These are phyloP conservation scores for Notiomystis cincta DNA, from an alignment of 2,113 vertebrate species.

Conservation along the genomic window DNA sequence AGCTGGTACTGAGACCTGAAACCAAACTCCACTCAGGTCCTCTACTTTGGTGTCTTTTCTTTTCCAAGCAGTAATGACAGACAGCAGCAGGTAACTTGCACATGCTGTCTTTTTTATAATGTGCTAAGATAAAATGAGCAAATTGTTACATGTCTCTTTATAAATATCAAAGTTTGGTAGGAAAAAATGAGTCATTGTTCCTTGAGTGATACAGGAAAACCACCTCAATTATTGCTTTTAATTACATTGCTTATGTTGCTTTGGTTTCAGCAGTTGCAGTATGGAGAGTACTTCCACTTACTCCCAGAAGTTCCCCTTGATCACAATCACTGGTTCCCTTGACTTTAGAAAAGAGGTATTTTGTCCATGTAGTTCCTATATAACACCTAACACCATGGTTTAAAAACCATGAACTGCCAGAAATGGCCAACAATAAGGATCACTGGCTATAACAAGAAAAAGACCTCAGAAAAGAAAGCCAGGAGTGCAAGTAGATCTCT, in stretches of 20 bases:
- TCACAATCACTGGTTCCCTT: background rate
- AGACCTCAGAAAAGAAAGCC: background rate
- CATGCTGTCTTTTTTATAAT: background rate
- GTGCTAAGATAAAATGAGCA: background rate
- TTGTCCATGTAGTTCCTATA: background rate
- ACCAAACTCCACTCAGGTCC: no score
- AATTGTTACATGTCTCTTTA: background rate
- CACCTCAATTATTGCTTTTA: background rate
- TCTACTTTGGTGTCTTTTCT: background rate
- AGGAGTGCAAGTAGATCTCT: background rate
- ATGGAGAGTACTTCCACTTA: background rate
- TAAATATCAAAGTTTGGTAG: background rate
- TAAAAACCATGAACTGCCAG: background rate
- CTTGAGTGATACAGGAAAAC: background rate
- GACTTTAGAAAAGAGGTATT: background rate
- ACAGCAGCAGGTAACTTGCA: background rate
- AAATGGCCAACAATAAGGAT: background rate
- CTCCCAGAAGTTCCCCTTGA: background rate
- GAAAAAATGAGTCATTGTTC: background rate
- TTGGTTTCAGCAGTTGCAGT: background rate
- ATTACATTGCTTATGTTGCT: background rate
- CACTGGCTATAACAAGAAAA: background rate
- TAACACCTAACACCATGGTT: background rate
- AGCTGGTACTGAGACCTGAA: background rate
- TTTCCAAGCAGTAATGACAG: background rate